Evolutionary conservation across 2,888 invertebrate species (phyloP).

Genomic region (Mantis religiosa): DNA sequence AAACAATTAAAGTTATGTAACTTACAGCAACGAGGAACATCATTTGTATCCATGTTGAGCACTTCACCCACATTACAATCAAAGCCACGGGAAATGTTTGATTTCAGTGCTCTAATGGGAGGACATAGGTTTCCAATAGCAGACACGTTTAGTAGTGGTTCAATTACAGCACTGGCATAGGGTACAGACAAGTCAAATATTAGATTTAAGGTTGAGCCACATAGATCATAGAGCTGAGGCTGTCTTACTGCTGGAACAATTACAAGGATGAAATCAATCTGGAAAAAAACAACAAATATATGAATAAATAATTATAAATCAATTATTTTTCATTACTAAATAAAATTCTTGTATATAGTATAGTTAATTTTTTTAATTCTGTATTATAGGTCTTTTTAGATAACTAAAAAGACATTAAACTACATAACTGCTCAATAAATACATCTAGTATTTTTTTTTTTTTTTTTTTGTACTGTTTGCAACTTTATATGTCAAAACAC

Average conservation of each 20-base stretch:
- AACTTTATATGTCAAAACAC: too few relatives aligned
- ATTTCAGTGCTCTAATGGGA: conserved; percentile 79
- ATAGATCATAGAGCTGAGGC: conserved; percentile 89
- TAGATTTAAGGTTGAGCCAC: conserved; percentile 87
- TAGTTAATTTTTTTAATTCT: too few relatives aligned
- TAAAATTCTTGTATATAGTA: too few relatives aligned
- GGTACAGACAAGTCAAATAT: conserved; percentile 93
- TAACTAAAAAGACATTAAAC: too few relatives aligned
- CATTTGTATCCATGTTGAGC: conserved; percentile 85
- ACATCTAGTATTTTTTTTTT: too few relatives aligned
- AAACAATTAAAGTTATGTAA: conserved; percentile 35
- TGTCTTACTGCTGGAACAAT: conserved; percentile 85
- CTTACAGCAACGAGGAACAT: conserved; percentile 88
- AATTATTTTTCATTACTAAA: too few relatives aligned
- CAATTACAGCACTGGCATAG: conserved; percentile 84
- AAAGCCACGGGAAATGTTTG: conserved; percentile 82
- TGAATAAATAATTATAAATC: background rate
- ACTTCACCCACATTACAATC: conserved; percentile 93
- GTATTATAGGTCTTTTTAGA: too few relatives aligned
- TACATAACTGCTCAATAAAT: too few relatives aligned
- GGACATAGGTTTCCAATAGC: conserved; percentile 91
- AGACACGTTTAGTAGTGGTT: conserved; percentile 81
- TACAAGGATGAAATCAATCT: conserved; percentile 82
- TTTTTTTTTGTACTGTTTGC: too few relatives aligned
- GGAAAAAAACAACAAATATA: conserved; percentile 20